These are phyloP conservation scores for Esox niger DNA, from an alignment of 2,113 vertebrate species.

Conservation along the genomic window DNA sequence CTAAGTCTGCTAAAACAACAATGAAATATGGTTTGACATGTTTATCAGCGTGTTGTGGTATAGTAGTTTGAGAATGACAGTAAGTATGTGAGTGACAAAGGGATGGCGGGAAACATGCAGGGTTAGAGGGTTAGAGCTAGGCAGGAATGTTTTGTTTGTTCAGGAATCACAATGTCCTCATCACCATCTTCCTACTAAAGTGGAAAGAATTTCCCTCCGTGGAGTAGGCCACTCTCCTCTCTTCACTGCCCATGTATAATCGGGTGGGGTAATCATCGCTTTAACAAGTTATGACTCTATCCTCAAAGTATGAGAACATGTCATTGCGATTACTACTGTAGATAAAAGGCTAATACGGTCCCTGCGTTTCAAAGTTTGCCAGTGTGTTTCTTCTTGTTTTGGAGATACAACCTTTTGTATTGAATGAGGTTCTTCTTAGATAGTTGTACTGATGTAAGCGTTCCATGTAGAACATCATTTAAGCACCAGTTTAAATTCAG, in stretches of 20 bases:
- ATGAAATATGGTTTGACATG: too few relatives aligned
- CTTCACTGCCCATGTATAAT: constrained; percentile 33
- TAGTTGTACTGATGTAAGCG: too few relatives aligned
- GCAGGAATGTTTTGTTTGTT: constrained; percentile 2
- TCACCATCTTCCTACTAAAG: constrained; percentile 38
- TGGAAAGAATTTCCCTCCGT: constrained; percentile 46
- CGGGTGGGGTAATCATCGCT: constrained; percentile 43
- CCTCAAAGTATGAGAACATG: constrained; percentile 37
- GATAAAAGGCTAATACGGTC: neutral
- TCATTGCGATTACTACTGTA: constrained; percentile 21
- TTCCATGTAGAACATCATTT: too few relatives aligned
- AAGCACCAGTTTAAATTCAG: neutral
- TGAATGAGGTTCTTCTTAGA: too few relatives aligned
- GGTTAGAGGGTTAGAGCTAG: neutral
- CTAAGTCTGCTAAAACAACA: neutral
- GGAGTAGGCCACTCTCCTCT: constrained; percentile 17
- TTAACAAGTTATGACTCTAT: constrained; percentile 48
- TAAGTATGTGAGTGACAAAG: neutral
- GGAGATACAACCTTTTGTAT: too few relatives aligned
- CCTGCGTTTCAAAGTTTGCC: neutral
- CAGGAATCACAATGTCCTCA: constrained; percentile 42
- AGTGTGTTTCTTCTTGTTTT: neutral
- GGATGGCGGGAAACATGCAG: neutral
- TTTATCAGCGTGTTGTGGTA: neutral
- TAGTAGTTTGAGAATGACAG: neutral